Base-by-base conservation (phyloP, 2,888 invertebrate genomes). In the Ashinkailepas kermadecensis region DNA sequence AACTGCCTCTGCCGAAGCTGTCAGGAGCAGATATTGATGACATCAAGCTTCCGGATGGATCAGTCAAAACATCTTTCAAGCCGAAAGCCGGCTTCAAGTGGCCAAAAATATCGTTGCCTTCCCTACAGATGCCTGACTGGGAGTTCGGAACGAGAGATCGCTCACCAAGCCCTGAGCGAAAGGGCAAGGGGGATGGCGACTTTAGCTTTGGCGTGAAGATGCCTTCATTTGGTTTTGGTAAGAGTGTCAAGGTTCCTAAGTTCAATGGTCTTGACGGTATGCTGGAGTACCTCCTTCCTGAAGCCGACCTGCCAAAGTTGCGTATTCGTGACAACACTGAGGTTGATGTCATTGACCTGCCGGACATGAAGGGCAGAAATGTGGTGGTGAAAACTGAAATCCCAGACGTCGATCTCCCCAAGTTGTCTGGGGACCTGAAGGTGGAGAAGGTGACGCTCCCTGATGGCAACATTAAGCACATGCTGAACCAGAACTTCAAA, bases 1-100 rank as follows among this genome's bases (percentile, higher is more conserved):
- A 67, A n/a, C 23, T 67, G 15, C 23, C 65, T 4, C 21, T 67
- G 65, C 65, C 65, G 10, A 67, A 67, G 23, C 7, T 67, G n/a
- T n/a, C 65, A 15, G 65, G 65, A 11, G 65, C 65, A n/a, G 65
- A 67, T 67, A 67, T 67, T 67, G 65, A 67, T 11, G n/a, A 67
- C 10, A n/a, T 23, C 10, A 67, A 9, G 10, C 21, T 67, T 12
- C 21, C 21, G 10, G n/a, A 67, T 67, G 65, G 23, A 12, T n/a
- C 65, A 23, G n/a, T n/a, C 11, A 67, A 67, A 67, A 67, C 65
- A 21, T n/a, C 65, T 15, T 67, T 67, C n/a, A 67, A 67, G 65
- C 65, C 65, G 18, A 67, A 23, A 67, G 65, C 23, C 2, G 65
- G 65, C 3, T 67, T 10, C 21, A 67, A 23, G 10, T 67, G 65